Conservation (phyloP, 2,113 vertebrate genomes). For the Cyphomyrus discorhynchus region DNA sequence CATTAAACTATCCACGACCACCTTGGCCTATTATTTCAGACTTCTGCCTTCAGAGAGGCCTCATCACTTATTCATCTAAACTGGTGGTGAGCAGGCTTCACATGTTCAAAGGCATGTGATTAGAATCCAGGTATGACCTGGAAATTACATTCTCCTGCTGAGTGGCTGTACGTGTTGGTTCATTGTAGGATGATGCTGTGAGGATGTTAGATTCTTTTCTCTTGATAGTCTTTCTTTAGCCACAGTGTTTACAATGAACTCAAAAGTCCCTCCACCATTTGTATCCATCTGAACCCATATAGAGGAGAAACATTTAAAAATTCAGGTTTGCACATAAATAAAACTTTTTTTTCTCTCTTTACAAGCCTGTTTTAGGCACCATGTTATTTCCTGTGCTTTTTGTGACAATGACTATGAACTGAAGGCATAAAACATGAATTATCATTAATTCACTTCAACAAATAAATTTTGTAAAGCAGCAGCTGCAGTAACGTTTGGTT, state of each 20-base stretch:
- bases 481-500: neutral
- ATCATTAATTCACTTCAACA: neutral
- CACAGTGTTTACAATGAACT: neutral
- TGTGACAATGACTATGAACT: neutral
- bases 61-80: slow-evolving; percentile 26
- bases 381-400: neutral
- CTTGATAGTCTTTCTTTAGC: neutral
- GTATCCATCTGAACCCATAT: neutral
- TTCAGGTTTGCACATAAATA: neutral
- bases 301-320: neutral
- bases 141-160: slow-evolving; percentile 24
- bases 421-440: neutral
- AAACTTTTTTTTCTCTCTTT: neutral
- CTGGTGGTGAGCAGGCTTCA: slow-evolving; percentile 10
- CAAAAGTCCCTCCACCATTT: too few relatives aligned
- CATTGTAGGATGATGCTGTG: neutral
- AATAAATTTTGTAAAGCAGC: neutral
- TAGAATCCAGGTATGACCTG: slow-evolving; percentile 30
- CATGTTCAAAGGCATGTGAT: slow-evolving; percentile 19
- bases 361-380: neutral
- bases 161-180: slow-evolving; percentile 21
- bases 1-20: slow-evolving; percentile 36
- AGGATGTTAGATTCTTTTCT: neutral
- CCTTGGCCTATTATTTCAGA: neutral
- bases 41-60: slow-evolving; percentile 32